Base-by-base conservation (phyloP, 1,140 invertebrate species). In the Phortica variegata region DNA sequence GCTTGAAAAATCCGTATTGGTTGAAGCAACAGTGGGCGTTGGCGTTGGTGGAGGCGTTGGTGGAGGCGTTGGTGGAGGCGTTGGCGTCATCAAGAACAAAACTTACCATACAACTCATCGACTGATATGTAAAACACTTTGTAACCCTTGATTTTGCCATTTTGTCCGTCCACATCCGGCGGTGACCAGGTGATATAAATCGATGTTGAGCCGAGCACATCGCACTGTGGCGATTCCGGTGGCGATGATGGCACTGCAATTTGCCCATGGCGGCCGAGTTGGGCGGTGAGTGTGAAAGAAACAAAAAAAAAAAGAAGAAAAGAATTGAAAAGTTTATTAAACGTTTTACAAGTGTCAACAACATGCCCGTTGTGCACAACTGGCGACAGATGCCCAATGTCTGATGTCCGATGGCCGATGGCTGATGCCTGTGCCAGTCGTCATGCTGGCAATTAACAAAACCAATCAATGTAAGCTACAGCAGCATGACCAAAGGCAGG, bases 91-190 rank as follows among this genome's bases (percentile, higher is more conserved):
- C n/a, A n/a, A n/a, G n/a, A n/a, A n/a, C 38, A 15, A 31, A 42
- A 81, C 82, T 78, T 80, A 86, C 84, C 85, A 78, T 82, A 85
- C 79, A 84, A 84, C 72, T 87, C 84, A 45, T 85, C 84, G 40
- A 85, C 79, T 23, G 84, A 83, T 52, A 84, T 84, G 73, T 86
- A 92, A 51, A 88, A 86, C 33, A 94, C 84, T 76, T 92, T 89
- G 78, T 93, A 95, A 6, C 92, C 91, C 68, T 91, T 88, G 38
- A 95, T 82, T 34, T 91, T 82, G 6, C 93, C 93, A 76, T 95
- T 92, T 44, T 91, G 81, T 6, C 87, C 89, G 41, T 89, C 85
- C 21, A 85, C 77, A 6, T 86, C 84, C 4, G 91, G 91, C 9
- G 89, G 85, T 47, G 90, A 88, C 92, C 92, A 95, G 15, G 88